Conservation (phyloP, 2,888 invertebrate genomes). For the Metopia argyrocephala region DNA sequence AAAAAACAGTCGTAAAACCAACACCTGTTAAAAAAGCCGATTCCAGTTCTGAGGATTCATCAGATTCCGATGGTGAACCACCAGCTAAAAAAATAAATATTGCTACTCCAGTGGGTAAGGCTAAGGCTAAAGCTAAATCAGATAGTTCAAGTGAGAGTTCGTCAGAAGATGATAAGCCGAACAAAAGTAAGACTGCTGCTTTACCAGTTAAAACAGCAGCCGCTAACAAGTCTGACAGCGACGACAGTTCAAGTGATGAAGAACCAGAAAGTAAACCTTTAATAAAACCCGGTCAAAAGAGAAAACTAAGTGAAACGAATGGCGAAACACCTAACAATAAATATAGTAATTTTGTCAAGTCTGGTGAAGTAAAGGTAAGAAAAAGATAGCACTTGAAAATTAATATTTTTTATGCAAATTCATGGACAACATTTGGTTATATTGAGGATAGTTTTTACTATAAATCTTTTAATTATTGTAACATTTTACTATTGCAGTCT, state of each 20-base stretch:
- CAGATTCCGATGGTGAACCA: slow-evolving; percentile 65
- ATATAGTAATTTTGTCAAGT: slow-evolving; percentile 87
- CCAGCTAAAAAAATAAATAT: slow-evolving; percentile 67
- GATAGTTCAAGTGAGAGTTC: slow-evolving; percentile 47
- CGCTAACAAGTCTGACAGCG: slow-evolving; percentile 63
- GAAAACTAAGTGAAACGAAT: slow-evolving; percentile 76
- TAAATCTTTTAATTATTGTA: no score
- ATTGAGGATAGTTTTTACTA: no score
- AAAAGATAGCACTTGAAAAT: no score
- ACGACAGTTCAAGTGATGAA: slow-evolving; percentile 61
- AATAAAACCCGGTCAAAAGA: slow-evolving; percentile 74
- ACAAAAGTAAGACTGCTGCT: slow-evolving; percentile 33
- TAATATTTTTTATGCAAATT: no score
- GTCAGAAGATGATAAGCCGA: slow-evolving; percentile 52
- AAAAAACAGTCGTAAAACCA: slow-evolving; percentile 66
- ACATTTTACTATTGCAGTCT: no score
- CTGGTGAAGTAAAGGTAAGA: slow-evolving; percentile 76
- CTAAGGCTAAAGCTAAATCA: slow-evolving; percentile 59
- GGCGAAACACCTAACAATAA: slow-evolving; percentile 79
- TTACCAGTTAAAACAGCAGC: slow-evolving; percentile 61
- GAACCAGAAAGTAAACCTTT: slow-evolving; percentile 68
- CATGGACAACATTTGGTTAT: no score
- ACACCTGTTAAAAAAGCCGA: slow-evolving; percentile 73
- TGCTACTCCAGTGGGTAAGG: neutral
- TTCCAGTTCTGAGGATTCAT: slow-evolving; percentile 61